Evolutionary conservation across 92 coral and sea anemone species (phyloP), one percentile per base, ranked within the genome.

Genomic region (Umimayanthus kanabou): DNA sequence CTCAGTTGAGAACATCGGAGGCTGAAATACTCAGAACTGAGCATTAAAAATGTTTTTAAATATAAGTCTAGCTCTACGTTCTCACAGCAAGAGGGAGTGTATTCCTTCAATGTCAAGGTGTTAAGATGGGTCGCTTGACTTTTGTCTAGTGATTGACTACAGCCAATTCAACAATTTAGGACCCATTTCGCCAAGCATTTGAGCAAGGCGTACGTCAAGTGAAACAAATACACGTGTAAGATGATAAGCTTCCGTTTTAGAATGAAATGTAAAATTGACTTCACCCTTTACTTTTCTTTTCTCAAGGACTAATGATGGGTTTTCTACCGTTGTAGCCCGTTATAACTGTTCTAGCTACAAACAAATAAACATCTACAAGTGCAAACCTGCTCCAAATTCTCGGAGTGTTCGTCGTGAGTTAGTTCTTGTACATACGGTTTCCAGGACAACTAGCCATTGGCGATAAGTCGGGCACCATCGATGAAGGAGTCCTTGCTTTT

Each of bases 401-500:
- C 84, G 69, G 14, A 71, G 84, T 16, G 42, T 81, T 45, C 85
- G 18, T 81, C 29, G 43, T 25, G 9, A 23, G 9, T 29, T 47
- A 2, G 33, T 4, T 5, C 77, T 83, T 26, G 65, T 16, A 47
- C 87, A 83, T 9, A 83, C 26, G 6, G 64, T 83, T 25, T 45
- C 78, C 61, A 83, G 42, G 77, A 45, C 42, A 70, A 25, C 77
- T 13, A 83, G 65, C 87, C 87, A 69, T 23, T 83, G 45, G 20
- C 30, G 2, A 49, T 83, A 83, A 4, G 87, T 83, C 4, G 87
- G 87, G 37, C 87, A 83, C 87, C 87, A 83, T 14, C 77, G 77
- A 0, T 70, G 55, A 13, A 83, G 78, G n/a, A 25, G 6, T 3
- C 87, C 87, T 53, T 80, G 71, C 30, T 83, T 69, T 28, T 83